A percentile compares a stretch with the other conserved stretches of the same genome.
Conservation (phyloP, 2,113 vertebrate genomes). For the Paedocypris sp. region DNA sequence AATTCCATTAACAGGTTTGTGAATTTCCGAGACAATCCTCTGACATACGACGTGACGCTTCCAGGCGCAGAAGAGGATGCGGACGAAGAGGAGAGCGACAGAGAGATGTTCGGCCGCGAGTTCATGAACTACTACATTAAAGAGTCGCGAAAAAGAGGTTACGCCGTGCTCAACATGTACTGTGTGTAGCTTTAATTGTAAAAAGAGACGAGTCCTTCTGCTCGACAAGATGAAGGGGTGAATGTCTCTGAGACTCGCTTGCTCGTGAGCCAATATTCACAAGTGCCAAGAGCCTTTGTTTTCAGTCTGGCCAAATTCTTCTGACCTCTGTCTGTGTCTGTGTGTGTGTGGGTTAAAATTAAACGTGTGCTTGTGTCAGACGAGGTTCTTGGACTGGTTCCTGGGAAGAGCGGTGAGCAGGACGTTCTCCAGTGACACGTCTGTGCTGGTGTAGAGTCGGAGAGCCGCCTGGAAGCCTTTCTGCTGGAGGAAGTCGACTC, state of each 20-base stretch:
- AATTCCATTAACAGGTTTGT: slow-evolving; percentile 72
- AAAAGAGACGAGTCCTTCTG: no score
- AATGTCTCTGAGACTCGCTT: no score
- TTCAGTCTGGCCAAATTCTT: no score
- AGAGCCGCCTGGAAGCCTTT: slow-evolving; percentile 65
- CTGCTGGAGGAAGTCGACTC: slow-evolving; percentile 68
- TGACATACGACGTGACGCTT: slow-evolving; percentile 70
- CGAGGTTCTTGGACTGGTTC: no score
- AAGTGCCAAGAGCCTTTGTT: no score
- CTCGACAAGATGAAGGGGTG: no score
- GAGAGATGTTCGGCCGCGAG: slow-evolving; percentile 80
- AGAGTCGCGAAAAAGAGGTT: slow-evolving; percentile 60
- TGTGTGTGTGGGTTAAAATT: no score
- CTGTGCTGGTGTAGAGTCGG: slow-evolving; percentile 59
- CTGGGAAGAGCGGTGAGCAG: slow-evolving; percentile 77
- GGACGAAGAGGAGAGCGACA: slow-evolving; percentile 69
- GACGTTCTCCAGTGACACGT: slow-evolving; percentile 85
- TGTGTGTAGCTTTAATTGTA: no score
- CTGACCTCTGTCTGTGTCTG: no score
- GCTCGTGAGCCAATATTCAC: no score
- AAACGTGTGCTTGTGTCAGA: no score
- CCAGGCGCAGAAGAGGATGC: slow-evolving; percentile 36
- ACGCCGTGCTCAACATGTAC: slow-evolving; percentile 48
- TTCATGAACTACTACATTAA: slow-evolving; percentile 85
- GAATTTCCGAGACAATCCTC: slow-evolving; percentile 90